Evolutionary conservation across 1,140 invertebrate species (phyloP), one percentile per base, ranked within the genome.

Genomic region (Solenopsis invicta): DNA sequence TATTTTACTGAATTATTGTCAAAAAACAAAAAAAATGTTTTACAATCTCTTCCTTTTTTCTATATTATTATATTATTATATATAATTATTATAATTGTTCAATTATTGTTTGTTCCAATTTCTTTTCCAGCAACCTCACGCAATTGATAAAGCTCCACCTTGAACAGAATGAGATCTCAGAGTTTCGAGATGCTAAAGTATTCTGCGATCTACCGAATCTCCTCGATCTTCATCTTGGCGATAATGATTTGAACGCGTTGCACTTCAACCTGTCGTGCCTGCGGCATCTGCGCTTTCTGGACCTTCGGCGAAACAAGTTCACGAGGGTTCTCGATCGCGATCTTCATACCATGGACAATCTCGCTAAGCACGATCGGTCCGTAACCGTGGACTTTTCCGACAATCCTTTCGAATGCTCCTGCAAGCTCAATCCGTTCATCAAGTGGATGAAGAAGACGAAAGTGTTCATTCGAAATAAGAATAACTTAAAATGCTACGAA

Each of bases 81-180:
- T 41, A 3, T 41, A 52, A 21, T 64, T 13, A 4, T n/a, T n/a
- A n/a, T n/a, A n/a, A n/a, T n/a, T n/a, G 21, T 64, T 12, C 13
- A 13, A 37, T 16, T 1, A 24, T 24, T 24, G 0, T 48, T 21
- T n/a, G 52, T 75, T 54, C n/a, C n/a, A 34, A 4, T 16, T 41
- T 34, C 80, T 18, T 34, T 89, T 82, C 3, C 54, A 95, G 97
- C 85, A 96, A 97, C 92, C 92, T 98, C 66, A 96, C 95, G 2
- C 96, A 96, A 75, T 93, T 98, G 80, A 96, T 96, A 81, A 98
- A 98, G 91, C 93, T 98, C 0, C 97, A 98, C 94, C 92, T 98
- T 76, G 97, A 98, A 92, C 97, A 98, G 92, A 98, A 98, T 92
- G 97, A 98, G 93, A 98, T 98, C 71, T 96, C 95, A 2, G 95